Base-by-base conservation (phyloP, 2,797 vertebrate species). In the Anguilla marmorata region DNA sequence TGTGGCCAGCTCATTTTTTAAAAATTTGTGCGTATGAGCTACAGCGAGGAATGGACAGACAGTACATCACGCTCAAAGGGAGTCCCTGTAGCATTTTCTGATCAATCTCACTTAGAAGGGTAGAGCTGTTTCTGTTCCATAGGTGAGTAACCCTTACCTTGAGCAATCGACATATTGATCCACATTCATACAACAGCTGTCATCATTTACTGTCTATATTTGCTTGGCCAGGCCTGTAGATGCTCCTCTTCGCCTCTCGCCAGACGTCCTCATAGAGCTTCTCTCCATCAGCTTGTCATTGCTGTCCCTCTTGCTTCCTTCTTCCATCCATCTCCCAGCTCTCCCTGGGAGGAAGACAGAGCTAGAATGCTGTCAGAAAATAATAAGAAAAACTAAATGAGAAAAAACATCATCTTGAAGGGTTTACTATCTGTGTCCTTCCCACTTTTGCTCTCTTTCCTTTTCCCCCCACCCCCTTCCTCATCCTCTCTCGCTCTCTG, bases 161-260 rank as follows among this genome's bases (percentile, higher is more conserved):
- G 7, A 87, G 79, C 86, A 7, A 8, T 84, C 76, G 50, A 19
- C n/a, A 72, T 72, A 84, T 74, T n/a, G 82, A 85, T 85, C 84
- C 84, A 45, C 54, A 45, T 33, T 12, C 72, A 76, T 76, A 33
- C 30, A 37, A 8, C 30, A 21, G 33, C 80, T 50, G 74, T 33
- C 50, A 37, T 45, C 21, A 41, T 80, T 79, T 86, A 14, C 72
- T 87, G 54, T 11, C 54, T 33, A 50, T 50, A 27, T 45, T 33
- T 37, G 30, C 33, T 14, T 16, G 72, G 33, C 72, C 72, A 16
- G 30, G 72, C 5, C 69, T n/a, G 50, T 19, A 27, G 1, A 50
- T 16, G 16, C n/a, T 11, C 41, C 4, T 6, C 45, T 12, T 12
- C 80, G n/a, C 11, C 0, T 56, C 60, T 14, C 5, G 54, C 80